Conservation (phyloP, 2,797 vertebrate species). For the Sciurus vulgaris region DNA sequence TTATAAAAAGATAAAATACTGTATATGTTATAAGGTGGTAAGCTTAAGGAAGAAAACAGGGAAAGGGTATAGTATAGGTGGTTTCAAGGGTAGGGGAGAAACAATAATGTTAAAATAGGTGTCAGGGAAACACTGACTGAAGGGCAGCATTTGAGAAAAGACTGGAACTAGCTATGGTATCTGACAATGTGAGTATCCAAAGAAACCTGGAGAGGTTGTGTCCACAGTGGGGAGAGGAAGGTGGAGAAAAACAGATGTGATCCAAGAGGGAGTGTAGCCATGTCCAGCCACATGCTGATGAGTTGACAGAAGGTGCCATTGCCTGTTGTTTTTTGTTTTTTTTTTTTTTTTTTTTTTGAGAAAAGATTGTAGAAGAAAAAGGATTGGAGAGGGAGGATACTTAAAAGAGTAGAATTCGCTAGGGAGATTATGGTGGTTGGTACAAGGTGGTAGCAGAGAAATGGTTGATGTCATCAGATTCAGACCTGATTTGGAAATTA, state of each 20-base stretch:
- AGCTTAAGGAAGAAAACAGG: neutral
- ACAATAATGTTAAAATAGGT: neutral
- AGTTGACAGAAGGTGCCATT: neutral
- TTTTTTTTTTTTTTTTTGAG: no score
- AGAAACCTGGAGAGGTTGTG: neutral
- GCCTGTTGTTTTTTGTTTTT: no score
- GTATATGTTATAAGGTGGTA: neutral
- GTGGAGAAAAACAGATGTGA: neutral
- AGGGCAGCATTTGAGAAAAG: neutral
- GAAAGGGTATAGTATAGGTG: neutral
- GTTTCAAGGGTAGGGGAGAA: neutral
- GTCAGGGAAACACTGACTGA: neutral
- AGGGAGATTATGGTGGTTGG: neutral
- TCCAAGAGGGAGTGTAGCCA: neutral
- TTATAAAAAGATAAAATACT: neutral
- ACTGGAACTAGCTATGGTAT: neutral
- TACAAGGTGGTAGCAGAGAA: neutral
- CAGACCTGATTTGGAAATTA: neutral
- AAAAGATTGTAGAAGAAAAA: neutral
- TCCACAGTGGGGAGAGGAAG: neutral
- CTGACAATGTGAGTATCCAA: rapidly evolving
- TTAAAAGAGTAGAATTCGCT: neutral
- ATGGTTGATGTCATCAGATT: neutral
- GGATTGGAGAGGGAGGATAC: neutral
- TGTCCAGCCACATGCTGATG: neutral